These are phyloP conservation scores for Lepidotrigona ventralis DNA, from an alignment of 1,140 invertebrate species.

Conservation along the genomic window DNA sequence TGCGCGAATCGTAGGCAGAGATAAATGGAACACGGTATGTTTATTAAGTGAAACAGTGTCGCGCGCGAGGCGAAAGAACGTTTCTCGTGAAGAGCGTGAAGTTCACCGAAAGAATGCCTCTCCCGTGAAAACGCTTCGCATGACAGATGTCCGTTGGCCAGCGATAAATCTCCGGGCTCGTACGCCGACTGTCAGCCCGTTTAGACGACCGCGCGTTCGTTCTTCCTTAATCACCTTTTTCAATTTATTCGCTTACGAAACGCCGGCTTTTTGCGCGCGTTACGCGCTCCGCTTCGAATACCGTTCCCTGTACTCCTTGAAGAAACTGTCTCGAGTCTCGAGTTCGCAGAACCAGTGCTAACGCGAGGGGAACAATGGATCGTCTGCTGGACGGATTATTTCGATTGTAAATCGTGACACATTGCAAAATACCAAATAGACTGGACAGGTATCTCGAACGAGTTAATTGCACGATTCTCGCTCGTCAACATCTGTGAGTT, in stretches of 20 bases:
- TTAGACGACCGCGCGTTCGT: conserved; percentile 20
- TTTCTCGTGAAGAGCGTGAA: conserved; percentile 31
- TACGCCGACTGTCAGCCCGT: conserved; percentile 8
- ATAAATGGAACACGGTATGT: conserved; percentile 1
- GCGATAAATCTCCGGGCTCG: conserved; percentile 37
- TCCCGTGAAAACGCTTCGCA: conserved; percentile 33
- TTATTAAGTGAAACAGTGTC: conserved; percentile 36
- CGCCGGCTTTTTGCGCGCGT: conserved; percentile 1
- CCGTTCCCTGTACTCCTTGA: neutral
- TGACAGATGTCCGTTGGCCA: conserved; percentile 34
- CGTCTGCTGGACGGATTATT: neutral
- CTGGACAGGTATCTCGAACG: neutral
- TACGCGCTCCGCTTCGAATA: neutral
- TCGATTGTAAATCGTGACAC: neutral
- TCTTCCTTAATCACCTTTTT: conserved; percentile 48
- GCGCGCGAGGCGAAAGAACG: conserved; percentile 23
- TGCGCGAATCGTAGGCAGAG: too few relatives aligned
- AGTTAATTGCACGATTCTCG: neutral
- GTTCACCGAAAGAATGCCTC: conserved; percentile 36
- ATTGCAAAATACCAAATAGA: neutral
- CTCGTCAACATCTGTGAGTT: neutral
- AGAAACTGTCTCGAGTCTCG: conserved; percentile 14
- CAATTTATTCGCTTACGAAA: conserved; percentile 41
- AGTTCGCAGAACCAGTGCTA: neutral
- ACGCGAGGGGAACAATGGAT: conserved; percentile 8